These are phyloP conservation scores for Eolophus roseicapilla DNA, from an alignment of 2,113 vertebrate genomes.

Conservation along the genomic window DNA sequence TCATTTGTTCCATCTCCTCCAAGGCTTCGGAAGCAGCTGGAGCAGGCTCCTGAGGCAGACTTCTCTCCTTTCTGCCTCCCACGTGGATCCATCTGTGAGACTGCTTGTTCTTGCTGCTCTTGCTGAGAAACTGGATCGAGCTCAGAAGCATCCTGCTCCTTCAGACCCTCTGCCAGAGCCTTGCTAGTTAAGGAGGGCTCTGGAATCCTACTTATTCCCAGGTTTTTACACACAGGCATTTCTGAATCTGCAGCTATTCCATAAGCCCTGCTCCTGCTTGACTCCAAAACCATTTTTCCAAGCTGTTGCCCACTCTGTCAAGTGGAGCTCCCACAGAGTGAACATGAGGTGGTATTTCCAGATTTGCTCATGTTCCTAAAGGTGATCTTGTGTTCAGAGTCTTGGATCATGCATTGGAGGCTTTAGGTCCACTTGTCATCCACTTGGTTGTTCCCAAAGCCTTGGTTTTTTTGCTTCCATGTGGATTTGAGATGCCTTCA, in stretches of 20 bases:
- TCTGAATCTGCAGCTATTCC: neutral
- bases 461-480: neutral
- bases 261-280: neutral
- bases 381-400: neutral
- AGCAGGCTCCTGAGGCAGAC: constrained; percentile 56
- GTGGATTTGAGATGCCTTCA: neutral
- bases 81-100: constrained; percentile 65
- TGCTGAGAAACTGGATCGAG: constrained; percentile 59
- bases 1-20: constrained; percentile 5
- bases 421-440: neutral
- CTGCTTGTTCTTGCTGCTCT: constrained; percentile 67
- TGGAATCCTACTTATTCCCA: neutral
- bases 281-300: neutral
- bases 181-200: constrained; percentile 30
- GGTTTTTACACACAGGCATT: neutral
- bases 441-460: neutral
- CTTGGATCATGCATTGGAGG: fast-evolving
- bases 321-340: neutral
- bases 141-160: constrained; percentile 63
- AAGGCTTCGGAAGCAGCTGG: constrained; percentile 51
- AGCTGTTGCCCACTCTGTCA: neutral
- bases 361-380: neutral
- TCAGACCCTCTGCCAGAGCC: constrained; percentile 54
- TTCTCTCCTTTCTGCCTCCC: constrained; percentile 62
- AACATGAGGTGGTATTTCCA: neutral